Conservation (phyloP, 2,113 vertebrate species). For the Balaenoptera acutorostrata region DNA sequence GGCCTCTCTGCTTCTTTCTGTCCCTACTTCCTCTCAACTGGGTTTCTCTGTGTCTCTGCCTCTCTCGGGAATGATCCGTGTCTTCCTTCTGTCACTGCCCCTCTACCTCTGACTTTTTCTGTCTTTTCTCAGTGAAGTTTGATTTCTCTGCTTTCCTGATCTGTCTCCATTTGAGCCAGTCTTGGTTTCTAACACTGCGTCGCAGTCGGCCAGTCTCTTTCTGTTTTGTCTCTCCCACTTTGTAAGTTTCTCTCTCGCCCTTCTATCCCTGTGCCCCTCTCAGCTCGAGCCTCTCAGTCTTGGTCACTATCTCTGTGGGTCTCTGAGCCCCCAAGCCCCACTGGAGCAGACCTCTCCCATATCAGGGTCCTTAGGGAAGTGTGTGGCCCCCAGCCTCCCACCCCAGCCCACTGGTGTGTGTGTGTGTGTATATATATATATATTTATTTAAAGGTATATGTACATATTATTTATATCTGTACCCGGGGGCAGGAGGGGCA, state of each 20-base stretch:
- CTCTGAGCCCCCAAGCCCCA: background rate
- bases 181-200: background rate
- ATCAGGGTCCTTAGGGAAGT: background rate
- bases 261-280: background rate
- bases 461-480: constrained; percentile 70
- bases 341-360: background rate
- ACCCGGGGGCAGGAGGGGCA: constrained; percentile 54
- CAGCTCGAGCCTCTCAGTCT: background rate
- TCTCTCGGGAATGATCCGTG: background rate
- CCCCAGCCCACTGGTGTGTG: background rate
- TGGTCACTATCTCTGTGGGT: background rate
- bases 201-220: background rate
- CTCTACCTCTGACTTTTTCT: background rate
- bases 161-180: background rate
- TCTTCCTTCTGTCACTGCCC: background rate
- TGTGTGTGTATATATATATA: too few relatives aligned
- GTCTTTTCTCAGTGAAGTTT: background rate
- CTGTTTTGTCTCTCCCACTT: background rate
- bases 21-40: background rate
- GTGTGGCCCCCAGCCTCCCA: background rate
- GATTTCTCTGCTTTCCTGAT: background rate
- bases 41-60: background rate
- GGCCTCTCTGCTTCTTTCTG: background rate
- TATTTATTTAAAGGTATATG: constrained; percentile 45
- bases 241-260: background rate